These are phyloP conservation scores for Pseudachorutes palmiensis DNA, from an alignment of 1,140 invertebrate species.

Conservation along the genomic window DNA sequence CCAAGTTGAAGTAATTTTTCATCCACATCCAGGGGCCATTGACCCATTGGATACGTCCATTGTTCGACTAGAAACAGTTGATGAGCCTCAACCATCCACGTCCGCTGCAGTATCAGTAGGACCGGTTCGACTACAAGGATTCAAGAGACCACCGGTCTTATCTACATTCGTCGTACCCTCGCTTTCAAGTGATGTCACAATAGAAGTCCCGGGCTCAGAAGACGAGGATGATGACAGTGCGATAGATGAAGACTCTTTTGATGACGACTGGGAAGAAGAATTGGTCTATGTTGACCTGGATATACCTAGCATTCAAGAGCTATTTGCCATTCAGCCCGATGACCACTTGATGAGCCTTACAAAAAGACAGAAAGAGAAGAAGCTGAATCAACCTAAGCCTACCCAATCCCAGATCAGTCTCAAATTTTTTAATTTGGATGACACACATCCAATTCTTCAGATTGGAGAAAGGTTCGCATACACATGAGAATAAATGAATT, in stretches of 20 bases:
- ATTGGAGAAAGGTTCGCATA: not conserved
- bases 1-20: not conserved
- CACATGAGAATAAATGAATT: not conserved
- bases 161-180: too few relatives aligned
- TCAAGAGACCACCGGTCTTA: too few relatives aligned
- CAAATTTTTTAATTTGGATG: not conserved
- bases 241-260: too few relatives aligned
- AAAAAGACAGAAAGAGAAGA: not conserved
- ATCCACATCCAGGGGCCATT: not conserved
- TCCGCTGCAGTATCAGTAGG: too few relatives aligned
- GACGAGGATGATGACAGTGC: not conserved
- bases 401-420: not conserved
- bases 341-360: not conserved
- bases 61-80: not conserved
- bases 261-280: not conserved
- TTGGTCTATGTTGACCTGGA: slow-evolving; percentile 1
- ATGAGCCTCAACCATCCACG: not conserved
- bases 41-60: not conserved
- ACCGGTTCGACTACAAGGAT: too few relatives aligned
- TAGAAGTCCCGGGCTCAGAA: not conserved
- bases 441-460: not conserved
- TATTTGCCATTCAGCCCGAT: slow-evolving; percentile 7
- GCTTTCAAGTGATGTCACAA: too few relatives aligned
- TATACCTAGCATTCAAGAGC: slow-evolving; percentile 3
- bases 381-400: not conserved